A percentile compares a stretch with the other conserved stretches of the same genome.
Evolutionary conservation across 2,797 vertebrate species (phyloP).

Genomic region (Mormyrus proboscirostris): DNA sequence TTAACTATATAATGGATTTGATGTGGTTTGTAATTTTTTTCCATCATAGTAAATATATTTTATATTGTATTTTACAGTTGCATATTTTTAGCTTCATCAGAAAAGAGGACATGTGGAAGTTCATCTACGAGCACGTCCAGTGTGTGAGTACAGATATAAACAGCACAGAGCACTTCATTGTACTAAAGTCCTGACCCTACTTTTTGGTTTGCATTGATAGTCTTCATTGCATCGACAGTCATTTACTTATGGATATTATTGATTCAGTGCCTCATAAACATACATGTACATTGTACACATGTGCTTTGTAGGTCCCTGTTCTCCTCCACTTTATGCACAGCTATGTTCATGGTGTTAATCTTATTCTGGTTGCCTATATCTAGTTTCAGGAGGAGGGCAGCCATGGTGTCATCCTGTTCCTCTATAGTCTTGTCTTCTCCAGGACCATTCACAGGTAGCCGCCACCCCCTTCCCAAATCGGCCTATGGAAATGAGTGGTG

Average conservation of each 20-base stretch:
- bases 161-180: neutral
- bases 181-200: neutral
- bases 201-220: neutral
- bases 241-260: neutral
- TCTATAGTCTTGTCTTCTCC: conserved; percentile 81
- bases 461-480: neutral
- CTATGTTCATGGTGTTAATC: neutral
- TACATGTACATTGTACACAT: neutral
- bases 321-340: neutral
- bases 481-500: neutral
- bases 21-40: neutral
- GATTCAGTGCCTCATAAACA: neutral
- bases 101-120: conserved; percentile 61
- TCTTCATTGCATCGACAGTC: neutral
- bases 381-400: conserved; percentile 72
- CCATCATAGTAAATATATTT: neutral
- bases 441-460: conserved; percentile 71
- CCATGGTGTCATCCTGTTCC: conserved; percentile 76
- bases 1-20: neutral
- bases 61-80: conserved; percentile 54
- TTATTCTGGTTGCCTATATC: neutral
- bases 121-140: conserved; percentile 68
- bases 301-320: neutral
- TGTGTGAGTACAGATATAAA: conserved; percentile 59
- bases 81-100: conserved; percentile 71